phyloP scores from a whole-genome alignment of 2,888 invertebrate genomes.

The Diplazon laetatorius region DNA sequence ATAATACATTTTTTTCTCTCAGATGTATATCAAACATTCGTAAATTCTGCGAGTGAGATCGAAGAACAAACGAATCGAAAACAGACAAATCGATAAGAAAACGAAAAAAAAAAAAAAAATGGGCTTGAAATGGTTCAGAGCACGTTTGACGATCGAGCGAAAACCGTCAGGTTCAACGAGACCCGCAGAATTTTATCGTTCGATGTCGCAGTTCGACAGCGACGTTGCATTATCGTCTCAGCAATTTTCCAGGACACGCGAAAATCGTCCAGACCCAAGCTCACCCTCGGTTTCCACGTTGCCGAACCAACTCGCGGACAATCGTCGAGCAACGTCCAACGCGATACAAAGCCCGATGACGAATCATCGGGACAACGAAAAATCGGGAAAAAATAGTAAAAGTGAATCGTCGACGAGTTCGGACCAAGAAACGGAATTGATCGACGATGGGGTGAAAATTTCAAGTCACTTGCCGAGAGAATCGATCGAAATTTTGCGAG shows the following conservation, averaged over 20 bases:
- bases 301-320: slow-evolving; percentile 22
- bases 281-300: slow-evolving; percentile 28
- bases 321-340: too few relatives aligned
- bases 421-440: slow-evolving; percentile 34
- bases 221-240: slow-evolving; percentile 36
- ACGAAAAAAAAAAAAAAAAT: slow-evolving; percentile 61
- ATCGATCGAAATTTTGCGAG: slow-evolving; percentile 53
- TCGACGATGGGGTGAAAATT: slow-evolving; percentile 26
- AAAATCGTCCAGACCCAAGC: not conserved
- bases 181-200: slow-evolving; percentile 69
- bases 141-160: slow-evolving; percentile 76
- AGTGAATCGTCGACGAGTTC: not conserved
- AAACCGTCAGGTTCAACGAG: slow-evolving; percentile 46
- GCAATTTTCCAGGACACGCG: slow-evolving; percentile 18
- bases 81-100: too few relatives aligned
- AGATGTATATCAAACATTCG: slow-evolving; percentile 21
- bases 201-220: slow-evolving; percentile 65
- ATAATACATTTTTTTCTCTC: slow-evolving; percentile 3
- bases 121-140: slow-evolving; percentile 83
- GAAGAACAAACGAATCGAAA: too few relatives aligned
- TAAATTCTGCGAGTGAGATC: too few relatives aligned
- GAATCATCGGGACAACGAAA: slow-evolving; percentile 18
- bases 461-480: slow-evolving; percentile 59
- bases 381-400: slow-evolving; percentile 4
- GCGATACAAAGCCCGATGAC: slow-evolving; percentile 38